A percentile compares a stretch with the other conserved stretches of the same genome.
These are phyloP conservation scores for Sminthopsis crassicaudata DNA, from an alignment of 2,113 vertebrate genomes.

Conservation along the genomic window DNA sequence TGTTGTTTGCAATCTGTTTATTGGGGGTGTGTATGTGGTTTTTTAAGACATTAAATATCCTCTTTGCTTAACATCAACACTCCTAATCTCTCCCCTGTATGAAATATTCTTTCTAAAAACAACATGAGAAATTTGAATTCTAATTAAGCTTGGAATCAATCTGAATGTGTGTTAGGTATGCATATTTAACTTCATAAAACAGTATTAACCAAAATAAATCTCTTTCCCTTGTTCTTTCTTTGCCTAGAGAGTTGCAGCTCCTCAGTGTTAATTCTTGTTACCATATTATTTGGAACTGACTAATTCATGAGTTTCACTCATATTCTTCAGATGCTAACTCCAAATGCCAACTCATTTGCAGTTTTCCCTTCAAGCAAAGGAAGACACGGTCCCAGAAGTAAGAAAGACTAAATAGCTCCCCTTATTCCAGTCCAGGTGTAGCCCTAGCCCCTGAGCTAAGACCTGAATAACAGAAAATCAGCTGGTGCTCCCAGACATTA, in stretches of 20 bases:
- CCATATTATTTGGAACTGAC: not conserved
- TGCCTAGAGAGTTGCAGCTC: not conserved
- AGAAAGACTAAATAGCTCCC: not conserved
- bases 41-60: slow-evolving; percentile 52
- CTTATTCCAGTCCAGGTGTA: not conserved
- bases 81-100: slow-evolving; percentile 45
- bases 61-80: slow-evolving; percentile 58
- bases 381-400: not conserved
- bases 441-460: not conserved
- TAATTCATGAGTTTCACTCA: not conserved
- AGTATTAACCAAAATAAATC: slow-evolving; percentile 11
- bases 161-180: slow-evolving; percentile 45
- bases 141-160: slow-evolving; percentile 58
- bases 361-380: not conserved
- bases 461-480: not conserved
- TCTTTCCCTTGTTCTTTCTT: slow-evolving; percentile 15
- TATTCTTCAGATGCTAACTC: not conserved
- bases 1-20: slow-evolving; percentile 65
- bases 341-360: not conserved
- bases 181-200: slow-evolving; percentile 58
- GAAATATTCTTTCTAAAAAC: slow-evolving; percentile 69
- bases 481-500: not conserved
- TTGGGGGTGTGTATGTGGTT: slow-evolving; percentile 2
- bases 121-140: slow-evolving; percentile 33
- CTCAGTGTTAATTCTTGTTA: not conserved